phyloP scores from a whole-genome alignment of 2,113 vertebrate genomes.

The Antennarius striatus region DNA sequence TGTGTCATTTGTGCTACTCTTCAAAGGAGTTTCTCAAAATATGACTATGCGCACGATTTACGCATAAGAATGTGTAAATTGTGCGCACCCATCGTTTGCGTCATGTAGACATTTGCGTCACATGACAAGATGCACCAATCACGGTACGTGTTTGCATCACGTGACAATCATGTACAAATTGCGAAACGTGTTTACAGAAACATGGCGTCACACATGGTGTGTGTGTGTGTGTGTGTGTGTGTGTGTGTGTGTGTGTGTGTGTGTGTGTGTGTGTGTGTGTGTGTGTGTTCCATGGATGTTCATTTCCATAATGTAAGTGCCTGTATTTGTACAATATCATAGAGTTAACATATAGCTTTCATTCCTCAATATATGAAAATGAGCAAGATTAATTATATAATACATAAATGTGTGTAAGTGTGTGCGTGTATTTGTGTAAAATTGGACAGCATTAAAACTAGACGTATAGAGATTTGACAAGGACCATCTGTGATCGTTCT shows the following conservation, averaged over 20 bases:
- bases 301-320: background rate
- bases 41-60: too few relatives aligned
- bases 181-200: too few relatives aligned
- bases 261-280: constrained; percentile 7
- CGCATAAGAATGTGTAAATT: too few relatives aligned
- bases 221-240: background rate
- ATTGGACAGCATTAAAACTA: constrained; percentile 57
- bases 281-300: constrained; percentile 24
- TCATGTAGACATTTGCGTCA: too few relatives aligned
- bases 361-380: background rate
- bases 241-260: constrained; percentile 37
- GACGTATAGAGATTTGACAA: constrained; percentile 71
- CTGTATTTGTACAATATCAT: constrained; percentile 1
- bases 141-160: too few relatives aligned
- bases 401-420: constrained; percentile 1
- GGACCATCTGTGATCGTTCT: constrained; percentile 68
- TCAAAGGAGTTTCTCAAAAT: too few relatives aligned
- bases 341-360: background rate
- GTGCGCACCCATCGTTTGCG: too few relatives aligned
- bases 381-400: background rate
- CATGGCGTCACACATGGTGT: too few relatives aligned
- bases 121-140: too few relatives aligned
- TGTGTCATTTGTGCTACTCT: too few relatives aligned
- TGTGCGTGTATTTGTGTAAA: constrained; percentile 17
- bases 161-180: too few relatives aligned